Evolutionary conservation across 2,113 vertebrate genomes (phyloP), one percentile per base, ranked within the genome.

Genomic region (Anolis carolinensis): DNA sequence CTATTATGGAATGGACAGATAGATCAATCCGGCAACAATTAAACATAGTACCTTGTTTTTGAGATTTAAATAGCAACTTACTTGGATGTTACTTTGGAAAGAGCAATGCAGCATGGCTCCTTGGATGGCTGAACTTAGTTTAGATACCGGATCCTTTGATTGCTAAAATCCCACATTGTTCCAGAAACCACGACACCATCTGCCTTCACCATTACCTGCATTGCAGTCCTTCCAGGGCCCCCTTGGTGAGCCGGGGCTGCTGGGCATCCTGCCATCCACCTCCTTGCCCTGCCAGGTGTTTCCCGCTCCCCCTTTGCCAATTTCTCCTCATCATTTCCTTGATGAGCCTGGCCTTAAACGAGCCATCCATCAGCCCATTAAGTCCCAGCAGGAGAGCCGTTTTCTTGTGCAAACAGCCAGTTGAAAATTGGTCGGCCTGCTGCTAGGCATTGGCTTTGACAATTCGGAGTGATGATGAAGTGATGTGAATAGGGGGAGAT

Each of bases 371-470:
- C 82, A 83, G 88, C 81, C 65, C 39, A 59, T 74, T 86, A 83
- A 89, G 48, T 78, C 88, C 82, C 86, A 89, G 86, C 72, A 76
- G 85, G 81, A 87, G 79, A 63, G 16, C 27, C 25, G 20, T 83
- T 83, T 62, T 76, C 86, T 79, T 88, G 81, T 86, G 83, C 71
- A 91, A 90, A 89, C 10, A 81, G 36, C 75, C 83, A 6, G 48
- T 76, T 55, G 25, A 75, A 82, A 83, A 72, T n/a, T 25, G 63
- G 85, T 48, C 79, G 20, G 36, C 80, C 78, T 34, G 73, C n/a
- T 84, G 90, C 74, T 62, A 50, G 52, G 82, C 72, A 50, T 68
- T 36, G 13, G 76, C 63, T 5, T 34, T 77, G 59, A 74, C 48
- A 9, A 32, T 65, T 75, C 34, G 32, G 0, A 10, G 48, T 75